These are phyloP conservation scores for Semotilus atromaculatus DNA, from an alignment of 2,797 vertebrate species.

Conservation along the genomic window DNA sequence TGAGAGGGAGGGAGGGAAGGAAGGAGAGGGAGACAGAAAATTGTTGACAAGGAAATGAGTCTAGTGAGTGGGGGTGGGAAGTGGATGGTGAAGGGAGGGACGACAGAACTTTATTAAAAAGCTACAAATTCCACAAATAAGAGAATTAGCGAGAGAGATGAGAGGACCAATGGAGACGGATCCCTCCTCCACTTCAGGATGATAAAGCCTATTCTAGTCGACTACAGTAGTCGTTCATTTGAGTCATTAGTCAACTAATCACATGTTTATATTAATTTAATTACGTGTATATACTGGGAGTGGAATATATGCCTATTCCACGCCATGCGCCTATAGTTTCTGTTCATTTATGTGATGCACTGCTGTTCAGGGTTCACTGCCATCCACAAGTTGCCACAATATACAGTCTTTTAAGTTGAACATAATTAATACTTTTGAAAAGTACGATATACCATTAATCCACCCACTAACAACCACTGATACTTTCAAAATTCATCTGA, in stretches of 20 bases:
- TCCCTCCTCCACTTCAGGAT: neutral
- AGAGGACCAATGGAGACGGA: neutral
- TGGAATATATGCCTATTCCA: no score
- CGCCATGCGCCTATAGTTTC: no score
- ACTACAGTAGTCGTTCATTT: no score
- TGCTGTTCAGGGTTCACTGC: no score
- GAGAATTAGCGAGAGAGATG: neutral
- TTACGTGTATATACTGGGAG: no score
- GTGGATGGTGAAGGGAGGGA: neutral
- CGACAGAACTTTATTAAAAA: conserved; percentile 37
- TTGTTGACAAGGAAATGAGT: conserved; percentile 66
- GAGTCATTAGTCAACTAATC: no score
- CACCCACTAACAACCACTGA: neutral
- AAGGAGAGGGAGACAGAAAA: conserved; percentile 55
- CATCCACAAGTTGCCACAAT: neutral
- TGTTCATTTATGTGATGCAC: no score
- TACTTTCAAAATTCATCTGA: neutral
- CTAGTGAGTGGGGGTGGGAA: conserved; percentile 11
- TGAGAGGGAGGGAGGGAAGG: conserved; percentile 55
- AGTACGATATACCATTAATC: neutral
- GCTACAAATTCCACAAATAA: conserved; percentile 33
- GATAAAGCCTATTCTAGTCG: neutral
- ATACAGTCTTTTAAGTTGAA: neutral
- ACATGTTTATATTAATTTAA: no score
- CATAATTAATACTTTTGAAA: neutral